Percentiles rank a stretch among this genome's conserved stretches.
Evolutionary conservation across 1,140 invertebrate genomes (phyloP).

Genomic region (Pseudomyrmex sp.): DNA sequence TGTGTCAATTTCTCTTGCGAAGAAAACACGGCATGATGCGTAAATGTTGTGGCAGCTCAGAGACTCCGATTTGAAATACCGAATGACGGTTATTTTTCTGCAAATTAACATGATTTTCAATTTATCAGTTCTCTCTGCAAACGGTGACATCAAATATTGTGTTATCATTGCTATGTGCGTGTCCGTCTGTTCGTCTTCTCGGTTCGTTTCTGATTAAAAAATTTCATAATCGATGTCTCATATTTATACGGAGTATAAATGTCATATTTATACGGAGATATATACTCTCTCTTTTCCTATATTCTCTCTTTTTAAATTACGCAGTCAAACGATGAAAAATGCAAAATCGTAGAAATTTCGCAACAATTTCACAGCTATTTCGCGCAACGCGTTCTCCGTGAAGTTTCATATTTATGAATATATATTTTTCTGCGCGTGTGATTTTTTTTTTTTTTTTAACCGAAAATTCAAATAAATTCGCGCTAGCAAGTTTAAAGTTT

Average conservation of each 20-base stretch:
- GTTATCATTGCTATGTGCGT: background rate
- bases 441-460: background rate
- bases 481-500: slow-evolving; percentile 37
- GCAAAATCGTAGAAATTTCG: background rate
- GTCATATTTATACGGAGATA: slow-evolving; percentile 4
- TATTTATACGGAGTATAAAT: no score
- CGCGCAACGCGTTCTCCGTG: background rate
- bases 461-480: slow-evolving; percentile 41
- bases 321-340: slow-evolving; percentile 22
- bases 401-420: slow-evolving; percentile 31
- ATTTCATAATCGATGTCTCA: slow-evolving; percentile 4
- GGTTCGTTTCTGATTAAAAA: slow-evolving; percentile 3
- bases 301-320: no score
- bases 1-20: slow-evolving; percentile 53
- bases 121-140: background rate
- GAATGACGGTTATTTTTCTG: background rate
- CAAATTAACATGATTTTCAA: slow-evolving; percentile 32
- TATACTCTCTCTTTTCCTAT: background rate
- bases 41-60: slow-evolving; percentile 28
- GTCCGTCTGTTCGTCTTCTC: background rate
- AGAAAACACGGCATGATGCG: slow-evolving; percentile 31
- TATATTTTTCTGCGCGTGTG: background rate
- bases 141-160: background rate
- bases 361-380: background rate
- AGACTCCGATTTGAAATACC: background rate